Evolutionary conservation across 1,140 invertebrate species (phyloP).

Genomic region (Batillaria attramentaria): DNA sequence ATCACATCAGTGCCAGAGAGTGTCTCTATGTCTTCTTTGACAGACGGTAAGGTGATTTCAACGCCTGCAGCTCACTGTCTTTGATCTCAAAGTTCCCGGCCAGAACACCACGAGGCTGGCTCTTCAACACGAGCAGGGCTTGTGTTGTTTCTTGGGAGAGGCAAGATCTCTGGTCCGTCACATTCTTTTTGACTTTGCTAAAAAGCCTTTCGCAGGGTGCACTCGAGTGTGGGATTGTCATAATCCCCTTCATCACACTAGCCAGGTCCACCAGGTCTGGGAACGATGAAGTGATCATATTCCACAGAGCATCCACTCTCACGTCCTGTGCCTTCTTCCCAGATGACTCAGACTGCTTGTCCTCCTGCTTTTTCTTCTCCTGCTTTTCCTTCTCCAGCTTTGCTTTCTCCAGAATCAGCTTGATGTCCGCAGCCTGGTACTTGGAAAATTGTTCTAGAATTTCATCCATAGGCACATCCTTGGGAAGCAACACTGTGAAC

Average conservation of each 20-base stretch:
- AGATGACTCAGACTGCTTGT: no score
- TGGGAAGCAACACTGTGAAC: background rate
- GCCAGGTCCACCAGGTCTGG: background rate
- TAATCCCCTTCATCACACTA: background rate
- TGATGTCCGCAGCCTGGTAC: background rate
- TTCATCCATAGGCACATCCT: background rate
- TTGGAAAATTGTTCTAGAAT: background rate
- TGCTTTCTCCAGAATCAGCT: no score
- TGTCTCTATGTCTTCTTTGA: no score
- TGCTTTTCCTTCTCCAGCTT: background rate
- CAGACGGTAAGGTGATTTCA: no score
- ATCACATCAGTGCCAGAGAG: no score
- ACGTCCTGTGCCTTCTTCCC: no score
- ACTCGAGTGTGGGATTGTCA: conserved; percentile 1
- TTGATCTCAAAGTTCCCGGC: no score
- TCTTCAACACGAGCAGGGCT: background rate
- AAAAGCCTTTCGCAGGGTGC: background rate
- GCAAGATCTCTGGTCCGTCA: background rate
- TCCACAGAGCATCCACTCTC: no score
- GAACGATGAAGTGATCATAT: background rate
- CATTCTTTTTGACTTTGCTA: background rate
- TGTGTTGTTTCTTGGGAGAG: background rate
- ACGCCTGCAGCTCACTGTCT: no score
- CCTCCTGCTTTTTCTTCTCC: background rate
- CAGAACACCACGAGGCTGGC: background rate